A percentile compares a stretch with the other conserved stretches of the same genome.
These are phyloP conservation scores for Muscicapa comitata DNA, from an alignment of 2,797 vertebrate species.

Conservation along the genomic window DNA sequence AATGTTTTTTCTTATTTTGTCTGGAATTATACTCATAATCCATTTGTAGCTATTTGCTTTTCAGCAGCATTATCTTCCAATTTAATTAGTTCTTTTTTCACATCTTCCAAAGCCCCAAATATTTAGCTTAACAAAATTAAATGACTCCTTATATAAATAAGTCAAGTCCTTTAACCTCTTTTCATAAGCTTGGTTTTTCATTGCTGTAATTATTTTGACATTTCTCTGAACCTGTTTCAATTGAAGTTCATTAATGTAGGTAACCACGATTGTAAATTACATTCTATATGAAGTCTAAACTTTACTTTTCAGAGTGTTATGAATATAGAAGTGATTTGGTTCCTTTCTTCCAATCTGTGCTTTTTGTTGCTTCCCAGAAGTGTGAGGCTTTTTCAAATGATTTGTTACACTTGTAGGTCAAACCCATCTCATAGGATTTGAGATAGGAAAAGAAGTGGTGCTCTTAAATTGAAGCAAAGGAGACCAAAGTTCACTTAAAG, in stretches of 20 bases:
- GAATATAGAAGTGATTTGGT: background rate
- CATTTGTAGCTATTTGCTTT: background rate
- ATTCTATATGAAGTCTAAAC: background rate
- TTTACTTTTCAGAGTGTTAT: background rate
- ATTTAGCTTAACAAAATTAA: constrained; percentile 12
- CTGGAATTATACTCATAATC: background rate
- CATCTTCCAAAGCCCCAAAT: background rate
- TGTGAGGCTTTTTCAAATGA: background rate
- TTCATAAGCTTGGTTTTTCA: background rate
- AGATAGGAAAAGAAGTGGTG: background rate
- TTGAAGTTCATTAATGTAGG: background rate
- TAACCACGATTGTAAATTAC: background rate
- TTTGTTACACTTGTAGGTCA: background rate
- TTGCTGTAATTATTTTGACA: constrained; percentile 25
- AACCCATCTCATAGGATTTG: background rate
- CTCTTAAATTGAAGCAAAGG: background rate
- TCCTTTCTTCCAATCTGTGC: background rate
- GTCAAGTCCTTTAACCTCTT: background rate
- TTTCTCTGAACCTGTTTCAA: background rate
- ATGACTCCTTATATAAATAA: background rate
- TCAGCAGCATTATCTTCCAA: background rate
- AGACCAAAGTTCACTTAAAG: background rate
- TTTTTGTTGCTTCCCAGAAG: background rate
- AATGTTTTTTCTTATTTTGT: background rate
- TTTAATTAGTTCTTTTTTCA: constrained; percentile 15